Percentiles rank a stretch among this genome's conserved stretches.
Evolutionary conservation across 2,113 vertebrate genomes (phyloP).

Genomic region (Kryptolebias marmoratus): DNA sequence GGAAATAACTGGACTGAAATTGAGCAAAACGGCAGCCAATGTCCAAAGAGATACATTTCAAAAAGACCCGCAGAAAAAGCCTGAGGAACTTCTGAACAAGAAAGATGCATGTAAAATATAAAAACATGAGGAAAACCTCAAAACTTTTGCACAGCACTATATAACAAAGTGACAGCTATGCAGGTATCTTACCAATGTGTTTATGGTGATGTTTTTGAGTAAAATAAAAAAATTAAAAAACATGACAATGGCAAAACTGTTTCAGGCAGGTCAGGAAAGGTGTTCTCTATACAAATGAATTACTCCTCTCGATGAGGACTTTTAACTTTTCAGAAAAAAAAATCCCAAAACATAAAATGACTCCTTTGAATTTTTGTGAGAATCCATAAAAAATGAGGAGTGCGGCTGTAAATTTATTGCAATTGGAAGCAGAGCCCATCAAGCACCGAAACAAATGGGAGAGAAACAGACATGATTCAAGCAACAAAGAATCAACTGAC

Average conservation of each 20-base stretch:
- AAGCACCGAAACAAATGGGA: neutral
- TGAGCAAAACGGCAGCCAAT: too few relatives aligned
- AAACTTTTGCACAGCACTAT: neutral
- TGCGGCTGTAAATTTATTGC: neutral
- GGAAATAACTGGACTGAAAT: too few relatives aligned
- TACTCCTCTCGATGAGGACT: too few relatives aligned
- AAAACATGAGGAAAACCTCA: neutral
- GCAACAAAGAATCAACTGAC: constrained; percentile 36
- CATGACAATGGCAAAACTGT: too few relatives aligned
- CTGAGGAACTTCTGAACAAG: too few relatives aligned
- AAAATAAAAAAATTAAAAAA: neutral
- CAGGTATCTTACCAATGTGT: too few relatives aligned
- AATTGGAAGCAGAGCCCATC: neutral
- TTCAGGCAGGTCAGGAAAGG: too few relatives aligned
- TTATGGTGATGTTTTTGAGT: neutral
- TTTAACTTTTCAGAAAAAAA: neutral
- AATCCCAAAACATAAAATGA: neutral
- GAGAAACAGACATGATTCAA: constrained; percentile 15
- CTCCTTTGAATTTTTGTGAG: neutral
- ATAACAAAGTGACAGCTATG: neutral
- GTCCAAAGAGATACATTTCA: too few relatives aligned
- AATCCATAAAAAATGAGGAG: neutral
- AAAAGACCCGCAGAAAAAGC: too few relatives aligned
- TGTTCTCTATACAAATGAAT: too few relatives aligned
- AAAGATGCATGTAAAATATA: too few relatives aligned